Percentiles rank a stretch among this genome's conserved stretches.
Evolutionary conservation across 1,140 invertebrate species (phyloP).

Genomic region (Potamilus streckersoni): DNA sequence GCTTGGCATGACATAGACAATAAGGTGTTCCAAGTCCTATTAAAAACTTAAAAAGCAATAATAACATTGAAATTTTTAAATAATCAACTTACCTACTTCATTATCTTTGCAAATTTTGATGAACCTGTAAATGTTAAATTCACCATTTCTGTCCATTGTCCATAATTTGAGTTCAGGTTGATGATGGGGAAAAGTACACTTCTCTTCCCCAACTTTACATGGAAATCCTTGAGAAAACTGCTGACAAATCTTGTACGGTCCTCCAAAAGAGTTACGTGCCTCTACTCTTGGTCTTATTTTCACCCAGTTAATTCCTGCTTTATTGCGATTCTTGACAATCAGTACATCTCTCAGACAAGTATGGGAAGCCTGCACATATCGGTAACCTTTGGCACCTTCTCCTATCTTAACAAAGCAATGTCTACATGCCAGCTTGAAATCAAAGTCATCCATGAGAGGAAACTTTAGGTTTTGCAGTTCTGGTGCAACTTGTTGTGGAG

Average conservation of each 20-base stretch:
- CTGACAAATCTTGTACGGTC: slow-evolving; percentile 46
- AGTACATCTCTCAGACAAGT: slow-evolving; percentile 49
- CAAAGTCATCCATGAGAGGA: slow-evolving; percentile 47
- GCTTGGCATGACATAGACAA: too few relatives aligned
- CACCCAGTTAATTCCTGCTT: slow-evolving; percentile 44
- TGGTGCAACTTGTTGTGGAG: background rate
- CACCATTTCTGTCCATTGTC: slow-evolving; percentile 53
- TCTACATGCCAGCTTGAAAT: slow-evolving; percentile 52
- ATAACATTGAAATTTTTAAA: background rate
- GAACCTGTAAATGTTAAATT: slow-evolving; percentile 44
- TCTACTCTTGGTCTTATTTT: slow-evolving; percentile 43
- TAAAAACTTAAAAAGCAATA: too few relatives aligned
- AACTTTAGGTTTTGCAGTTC: slow-evolving; percentile 34
- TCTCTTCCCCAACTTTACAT: slow-evolving; percentile 52
- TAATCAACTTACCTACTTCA: slow-evolving; percentile 41
- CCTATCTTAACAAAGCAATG: slow-evolving; percentile 53
- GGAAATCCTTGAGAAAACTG: slow-evolving; percentile 45
- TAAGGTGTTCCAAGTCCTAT: too few relatives aligned
- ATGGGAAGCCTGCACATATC: slow-evolving; percentile 34
- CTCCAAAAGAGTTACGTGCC: slow-evolving; percentile 29
- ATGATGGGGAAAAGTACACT: slow-evolving; percentile 59
- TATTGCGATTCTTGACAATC: slow-evolving; percentile 42
- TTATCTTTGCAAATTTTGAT: slow-evolving; percentile 31
- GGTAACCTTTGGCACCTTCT: slow-evolving; percentile 50
- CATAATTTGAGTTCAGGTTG: slow-evolving; percentile 52